Base-by-base conservation (phyloP, 2,888 invertebrate genomes). In the Dasysyrphus albostriatus region DNA sequence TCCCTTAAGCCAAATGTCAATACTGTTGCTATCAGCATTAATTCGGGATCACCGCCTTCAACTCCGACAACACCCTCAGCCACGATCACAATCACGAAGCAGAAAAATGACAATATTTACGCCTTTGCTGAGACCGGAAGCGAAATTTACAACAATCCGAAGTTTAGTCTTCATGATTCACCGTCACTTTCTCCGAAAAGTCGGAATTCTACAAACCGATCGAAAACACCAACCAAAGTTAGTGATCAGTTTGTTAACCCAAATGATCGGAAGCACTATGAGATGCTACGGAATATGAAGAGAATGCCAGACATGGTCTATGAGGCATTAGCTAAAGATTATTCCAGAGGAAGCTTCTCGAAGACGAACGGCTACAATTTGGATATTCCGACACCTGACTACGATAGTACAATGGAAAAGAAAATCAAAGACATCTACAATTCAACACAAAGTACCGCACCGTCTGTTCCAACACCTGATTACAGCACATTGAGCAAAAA, bases 221-320 rank as follows among this genome's bases (percentile, higher is more conserved):
- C 91, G 7, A 90, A 90, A 65, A 89, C 90, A 0, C 69, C 88
- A 39, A 88, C 91, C 24, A 90, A 91, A 44, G 19, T 4, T 14
- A 14, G 14, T 4, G 93, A 93, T 75, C 92, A 92, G 29, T 93
- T 91, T 81, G 90, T 91, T 0, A 91, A 91, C n/a, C 90, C 91
- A 1, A 90, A 90, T 10, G 91, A 91, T 63, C 90, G 91, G 0
- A 88, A 92, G 76, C 92, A 92, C 56, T 92, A 92, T 59, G 91
- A 93, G 54, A 91, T 92, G 90, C 79, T 92, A 75, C 89, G 92
- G 6, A 92, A 90, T 56, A 91, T 92, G 90, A 91, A 92, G 39
- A 91, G 90, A 77, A 92, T 94, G 90, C 95, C 95, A 0, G 95
- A 95, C 90, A 95, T 95, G 94, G 94, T 95, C 0, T 95, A 95